A percentile compares a stretch with the other conserved stretches of the same genome.
Evolutionary conservation across 2,888 invertebrate species (phyloP).

Genomic region (Achlya flavicornis): DNA sequence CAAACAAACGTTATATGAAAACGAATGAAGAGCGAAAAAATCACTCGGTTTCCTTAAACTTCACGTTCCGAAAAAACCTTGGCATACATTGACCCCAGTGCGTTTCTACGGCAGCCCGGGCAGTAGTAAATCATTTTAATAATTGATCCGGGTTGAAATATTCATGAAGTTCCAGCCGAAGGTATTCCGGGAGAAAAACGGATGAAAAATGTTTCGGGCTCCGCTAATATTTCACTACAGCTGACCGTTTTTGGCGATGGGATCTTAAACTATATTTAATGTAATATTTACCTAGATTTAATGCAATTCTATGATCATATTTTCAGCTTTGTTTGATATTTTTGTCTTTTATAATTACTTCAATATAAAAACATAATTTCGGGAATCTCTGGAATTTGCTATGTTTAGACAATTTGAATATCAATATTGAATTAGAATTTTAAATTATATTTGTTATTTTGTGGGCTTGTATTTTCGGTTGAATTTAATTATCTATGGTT

Average conservation of each 20-base stretch:
- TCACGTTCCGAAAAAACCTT: conserved; percentile 47
- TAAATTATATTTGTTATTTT: not conserved
- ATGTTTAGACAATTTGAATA: not conserved
- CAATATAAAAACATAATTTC: not conserved
- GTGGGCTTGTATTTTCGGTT: no score
- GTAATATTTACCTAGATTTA: conserved; percentile 25
- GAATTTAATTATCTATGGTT: no score
- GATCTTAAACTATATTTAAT: conserved; percentile 33
- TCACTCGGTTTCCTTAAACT: conserved; percentile 26
- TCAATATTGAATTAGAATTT: not conserved
- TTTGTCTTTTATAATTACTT: not conserved
- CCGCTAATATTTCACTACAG: conserved; percentile 60
- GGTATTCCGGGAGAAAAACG: conserved; percentile 67
- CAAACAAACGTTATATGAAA: not conserved
- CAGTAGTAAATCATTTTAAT: conserved; percentile 82
- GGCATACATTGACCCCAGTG: conserved; percentile 50
- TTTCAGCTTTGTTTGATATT: not conserved
- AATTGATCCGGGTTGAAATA: conserved; percentile 80
- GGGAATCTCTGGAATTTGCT: not conserved
- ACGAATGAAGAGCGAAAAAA: conserved; percentile 28
- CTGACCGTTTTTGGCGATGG: conserved; percentile 57
- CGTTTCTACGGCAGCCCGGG: conserved; percentile 56
- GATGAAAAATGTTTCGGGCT: conserved; percentile 72
- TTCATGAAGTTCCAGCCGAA: conserved; percentile 77
- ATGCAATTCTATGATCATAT: not conserved